Evolutionary conservation across 2,888 invertebrate genomes (phyloP).

Genomic region (Mythimna impura): DNA sequence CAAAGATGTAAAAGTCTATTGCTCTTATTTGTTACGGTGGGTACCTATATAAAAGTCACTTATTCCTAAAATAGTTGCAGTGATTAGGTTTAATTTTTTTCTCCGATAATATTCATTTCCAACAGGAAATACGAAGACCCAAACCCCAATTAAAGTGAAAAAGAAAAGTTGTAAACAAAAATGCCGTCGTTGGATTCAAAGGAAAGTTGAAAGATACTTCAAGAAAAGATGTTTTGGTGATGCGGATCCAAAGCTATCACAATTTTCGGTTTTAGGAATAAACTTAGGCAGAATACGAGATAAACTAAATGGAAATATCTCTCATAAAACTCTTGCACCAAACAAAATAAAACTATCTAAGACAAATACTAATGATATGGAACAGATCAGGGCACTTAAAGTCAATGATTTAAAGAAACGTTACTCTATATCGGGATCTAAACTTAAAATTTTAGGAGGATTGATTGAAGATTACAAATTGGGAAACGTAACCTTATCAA

Average conservation of each 20-base stretch:
- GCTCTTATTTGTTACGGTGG: not conserved
- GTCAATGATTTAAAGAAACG: conserved; percentile 26
- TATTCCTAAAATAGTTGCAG: not conserved
- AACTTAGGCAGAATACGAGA: conserved; percentile 65
- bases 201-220: conserved; percentile 63
- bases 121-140: conserved; percentile 56
- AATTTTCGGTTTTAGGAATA: conserved; percentile 67
- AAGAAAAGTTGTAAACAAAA: conserved; percentile 55
- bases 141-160: conserved; percentile 52
- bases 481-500: conserved; percentile 22
- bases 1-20: not conserved
- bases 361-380: conserved; percentile 12
- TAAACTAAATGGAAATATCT: conserved; percentile 41
- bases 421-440: conserved; percentile 28
- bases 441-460: conserved; percentile 20
- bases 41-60: not conserved
- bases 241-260: conserved; percentile 58
- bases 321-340: not conserved
- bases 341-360: conserved; percentile 37
- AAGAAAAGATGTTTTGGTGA: conserved; percentile 68
- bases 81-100: not conserved
- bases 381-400: conserved; percentile 25
- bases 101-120: conserved; percentile 47
- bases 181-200: conserved; percentile 63
- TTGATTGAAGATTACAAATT: conserved; percentile 29